A percentile compares a stretch with the other conserved stretches of the same genome.
These are phyloP conservation scores for Leptobrachium leishanense DNA, from an alignment of 2,113 vertebrate genomes.

Conservation along the genomic window DNA sequence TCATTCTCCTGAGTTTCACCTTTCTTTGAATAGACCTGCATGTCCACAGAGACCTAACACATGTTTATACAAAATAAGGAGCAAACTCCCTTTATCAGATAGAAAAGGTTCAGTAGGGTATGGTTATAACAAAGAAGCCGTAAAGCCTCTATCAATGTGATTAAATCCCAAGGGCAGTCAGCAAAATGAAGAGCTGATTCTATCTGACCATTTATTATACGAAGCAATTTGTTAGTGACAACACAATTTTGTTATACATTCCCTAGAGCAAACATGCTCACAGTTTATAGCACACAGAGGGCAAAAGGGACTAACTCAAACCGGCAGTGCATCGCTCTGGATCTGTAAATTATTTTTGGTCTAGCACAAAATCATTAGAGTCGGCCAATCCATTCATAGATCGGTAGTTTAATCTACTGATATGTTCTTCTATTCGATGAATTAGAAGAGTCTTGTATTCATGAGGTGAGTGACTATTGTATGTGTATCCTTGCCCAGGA, in stretches of 20 bases:
- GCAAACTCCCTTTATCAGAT: no score
- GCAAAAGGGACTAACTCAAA: slow-evolving; percentile 11
- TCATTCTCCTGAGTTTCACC: no score
- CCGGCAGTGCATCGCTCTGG: background rate
- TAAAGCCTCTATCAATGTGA: slow-evolving; percentile 12
- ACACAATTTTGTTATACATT: slow-evolving; percentile 21
- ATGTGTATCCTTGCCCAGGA: no score
- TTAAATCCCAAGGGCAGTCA: slow-evolving; percentile 18
- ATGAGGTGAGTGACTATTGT: no score
- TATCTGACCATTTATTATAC: slow-evolving; percentile 33
- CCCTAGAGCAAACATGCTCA: background rate
- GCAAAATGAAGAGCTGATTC: slow-evolving; percentile 11
- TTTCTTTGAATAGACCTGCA: no score
- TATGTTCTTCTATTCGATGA: no score
- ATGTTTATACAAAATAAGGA: no score
- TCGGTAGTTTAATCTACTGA: no score
- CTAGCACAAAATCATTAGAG: background rate
- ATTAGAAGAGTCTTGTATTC: no score
- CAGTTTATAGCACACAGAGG: background rate
- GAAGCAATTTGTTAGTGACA: slow-evolving; percentile 33
- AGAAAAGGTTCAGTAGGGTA: background rate
- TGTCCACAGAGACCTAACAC: no score
- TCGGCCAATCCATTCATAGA: background rate
- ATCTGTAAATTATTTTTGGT: background rate
- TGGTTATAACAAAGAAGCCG: background rate